Evolutionary conservation across 2,797 vertebrate genomes (phyloP), one percentile per base, ranked within the genome.

Genomic region (Crenuchus spilurus): DNA sequence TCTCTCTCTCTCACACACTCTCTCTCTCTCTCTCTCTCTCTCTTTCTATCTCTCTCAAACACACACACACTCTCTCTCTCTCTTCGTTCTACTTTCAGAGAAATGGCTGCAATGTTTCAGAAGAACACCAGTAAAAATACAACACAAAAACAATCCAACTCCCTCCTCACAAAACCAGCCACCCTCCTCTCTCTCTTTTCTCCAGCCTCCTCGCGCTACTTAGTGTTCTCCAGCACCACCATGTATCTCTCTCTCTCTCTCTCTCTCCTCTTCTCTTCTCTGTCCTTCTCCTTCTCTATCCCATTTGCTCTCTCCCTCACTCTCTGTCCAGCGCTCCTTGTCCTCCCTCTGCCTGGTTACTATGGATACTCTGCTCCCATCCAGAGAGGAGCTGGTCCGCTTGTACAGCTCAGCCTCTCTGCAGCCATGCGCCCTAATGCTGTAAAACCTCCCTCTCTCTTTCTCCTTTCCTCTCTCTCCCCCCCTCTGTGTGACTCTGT

Each of bases 301-400:
- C 64, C 67, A 58, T 61, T 79, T 54, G 52, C 71, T 66, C 39
- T 6, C 72, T 68, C 65, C 46, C 61, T 68, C 51, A 18, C 75
- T 79, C 73, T 65, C 5, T 52, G 60, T 80, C 48, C 72, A 13
- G 60, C 57, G 13, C 26, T 72, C 70, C 48, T 42, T 52, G 72
- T 52, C 66, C 65, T 58, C 74, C 75, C 78, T 83, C 73, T 66
- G 70, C 75, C 79, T 80, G 64, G 86, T 83, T 87, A 84, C 81
- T 86, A 85, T 87, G 83, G 85, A 80, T 83, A 85, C 83, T 79
- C 75, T 44, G 75, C 70, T 69, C 77, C 76, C 74, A 86, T 82
- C 75, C 74, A 78, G 80, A 77, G 66, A 60, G 63, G 70, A 78
- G 75, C 62, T 58, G n/a, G 65, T 71, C 65, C 55, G 70, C 48